These are phyloP conservation scores for Agelas oroides DNA, from an alignment of 37 sponge, comb jelly and placozoan genomes.

Conservation along the genomic window DNA sequence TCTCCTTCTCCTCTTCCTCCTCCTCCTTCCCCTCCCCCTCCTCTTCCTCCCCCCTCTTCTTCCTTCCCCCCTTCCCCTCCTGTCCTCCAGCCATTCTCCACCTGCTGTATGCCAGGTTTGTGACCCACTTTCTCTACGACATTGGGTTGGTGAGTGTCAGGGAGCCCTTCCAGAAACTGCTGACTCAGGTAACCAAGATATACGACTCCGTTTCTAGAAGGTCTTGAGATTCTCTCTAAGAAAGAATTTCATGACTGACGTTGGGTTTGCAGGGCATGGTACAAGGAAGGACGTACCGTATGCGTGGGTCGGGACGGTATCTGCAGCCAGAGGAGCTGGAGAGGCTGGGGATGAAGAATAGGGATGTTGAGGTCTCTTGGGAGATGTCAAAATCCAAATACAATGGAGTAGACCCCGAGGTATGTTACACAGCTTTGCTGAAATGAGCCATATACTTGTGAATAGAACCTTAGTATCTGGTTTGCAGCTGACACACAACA, in stretches of 20 bases:
- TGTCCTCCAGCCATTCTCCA: conserved; percentile 76
- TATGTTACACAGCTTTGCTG: too few species aligned
- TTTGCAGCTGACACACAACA: too few species aligned
- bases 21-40: not conserved
- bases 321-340: conserved; percentile 59
- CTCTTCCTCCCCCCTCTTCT: not conserved
- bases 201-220: too few species aligned
- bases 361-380: conserved; percentile 63
- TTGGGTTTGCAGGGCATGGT: conserved; percentile 80
- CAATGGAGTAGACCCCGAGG: conserved; percentile 88
- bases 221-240: too few species aligned
- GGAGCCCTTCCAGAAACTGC: conserved; percentile 83
- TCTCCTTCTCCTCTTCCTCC: too few species aligned
- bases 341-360: conserved; percentile 25
- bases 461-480: too few species aligned
- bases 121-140: conserved; percentile 81
- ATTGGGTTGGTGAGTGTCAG: conserved; percentile 61
- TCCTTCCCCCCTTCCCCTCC: not conserved
- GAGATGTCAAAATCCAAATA: conserved; percentile 94
- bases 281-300: conserved; percentile 70
- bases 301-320: conserved; percentile 44
- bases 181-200: conserved; percentile 84
- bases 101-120: conserved; percentile 89
- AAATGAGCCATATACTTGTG: too few species aligned
- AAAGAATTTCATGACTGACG: not conserved